Base-by-base conservation (phyloP, 2,888 invertebrate genomes). In the Cyaniris semiargus region DNA sequence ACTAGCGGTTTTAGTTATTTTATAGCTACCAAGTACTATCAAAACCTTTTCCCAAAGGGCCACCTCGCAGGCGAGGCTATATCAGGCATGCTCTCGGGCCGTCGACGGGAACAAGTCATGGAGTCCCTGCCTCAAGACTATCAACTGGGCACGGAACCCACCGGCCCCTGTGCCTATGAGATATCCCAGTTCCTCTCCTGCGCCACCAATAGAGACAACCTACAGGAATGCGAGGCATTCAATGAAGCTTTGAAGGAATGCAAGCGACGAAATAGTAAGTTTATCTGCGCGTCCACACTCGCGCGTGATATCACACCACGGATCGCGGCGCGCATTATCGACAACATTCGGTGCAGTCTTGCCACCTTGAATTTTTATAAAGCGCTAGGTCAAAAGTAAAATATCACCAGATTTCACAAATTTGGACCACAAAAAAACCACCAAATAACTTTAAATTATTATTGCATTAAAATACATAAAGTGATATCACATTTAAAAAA, bases 201-300 rank as follows among this genome's bases (percentile, higher is more conserved):
- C 87, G 98, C 98, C 21, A 95, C 97, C 81, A 96, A 95, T 53
- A 97, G 97, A 84, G 94, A 96, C 0, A 98, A 99, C 88, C 89
- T 99, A 79, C 95, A 96, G 6, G 94, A 98, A 71, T 99, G 99
- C 90, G 96, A 98, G 86, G 98, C 97, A 75, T 99, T 98, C 90
- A 99, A 98, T 86, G 98, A 99, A 87, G 98, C 98, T 48, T 95
- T 99, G 79, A 96, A 97, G 85, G 97, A 99, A 87, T 99, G 99
- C 96, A 98, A 98, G 91, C 87, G 95, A 82, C 94, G 96, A 81
- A 95, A 97, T 90, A 95, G 97, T 96, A 88, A 76, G 34, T 72
- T 4, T 15, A 44, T n/a, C n/a, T n/a, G n/a, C n/a, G n/a, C n/a
- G n/a, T n/a, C n/a, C n/a, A n/a, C n/a, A n/a, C n/a, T n/a, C n/a